phyloP scores from a whole-genome alignment of 2,797 vertebrate genomes.

The Zonotrichia albicollis region DNA sequence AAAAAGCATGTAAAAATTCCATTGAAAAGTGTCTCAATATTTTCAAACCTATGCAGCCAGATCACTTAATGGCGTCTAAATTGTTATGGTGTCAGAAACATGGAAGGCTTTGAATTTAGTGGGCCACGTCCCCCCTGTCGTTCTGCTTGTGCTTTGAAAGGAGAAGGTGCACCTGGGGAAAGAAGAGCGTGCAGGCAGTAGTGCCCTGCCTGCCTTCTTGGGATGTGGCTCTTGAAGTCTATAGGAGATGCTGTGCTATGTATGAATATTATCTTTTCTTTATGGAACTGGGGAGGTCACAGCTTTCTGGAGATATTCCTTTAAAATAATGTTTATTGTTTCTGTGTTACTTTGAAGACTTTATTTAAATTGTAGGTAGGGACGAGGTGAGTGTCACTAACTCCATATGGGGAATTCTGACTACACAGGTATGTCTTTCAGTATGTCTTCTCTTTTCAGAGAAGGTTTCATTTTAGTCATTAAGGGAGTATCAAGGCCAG shows the following conservation, averaged over 20 bases:
- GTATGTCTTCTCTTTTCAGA: too few species aligned
- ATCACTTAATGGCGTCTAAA: background rate
- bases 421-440: background rate
- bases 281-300: background rate
- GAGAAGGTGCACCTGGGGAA: background rate
- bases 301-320: background rate
- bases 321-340: background rate
- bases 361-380: background rate
- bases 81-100: background rate
- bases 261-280: background rate
- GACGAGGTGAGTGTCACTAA: background rate
- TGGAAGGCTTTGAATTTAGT: background rate
- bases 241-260: background rate
- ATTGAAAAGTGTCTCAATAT: background rate
- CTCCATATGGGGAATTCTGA: background rate
- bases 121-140: background rate
- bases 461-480: background rate
- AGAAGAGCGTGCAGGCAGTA: accelerated
- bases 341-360: background rate
- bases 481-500: background rate
- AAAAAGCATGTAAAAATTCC: background rate
- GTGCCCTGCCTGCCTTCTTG: background rate
- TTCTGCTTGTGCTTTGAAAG: background rate
- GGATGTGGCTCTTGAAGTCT: background rate
- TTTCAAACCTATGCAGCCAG: background rate